These are phyloP conservation scores for Drosophila sturtevanti DNA, from an alignment of 1,140 invertebrate genomes.

Conservation along the genomic window DNA sequence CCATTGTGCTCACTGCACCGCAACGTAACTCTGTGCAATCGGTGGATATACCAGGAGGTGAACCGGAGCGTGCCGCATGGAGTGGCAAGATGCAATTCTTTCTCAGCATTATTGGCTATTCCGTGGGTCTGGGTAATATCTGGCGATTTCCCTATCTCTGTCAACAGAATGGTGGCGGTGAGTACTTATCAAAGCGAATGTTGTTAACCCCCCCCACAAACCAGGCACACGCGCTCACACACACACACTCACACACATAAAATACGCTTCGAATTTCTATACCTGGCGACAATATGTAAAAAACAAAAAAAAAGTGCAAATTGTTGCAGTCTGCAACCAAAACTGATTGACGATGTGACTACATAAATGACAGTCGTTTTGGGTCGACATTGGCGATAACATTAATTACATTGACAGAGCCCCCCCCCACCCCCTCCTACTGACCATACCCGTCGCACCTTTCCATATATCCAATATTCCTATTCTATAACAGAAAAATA, in stretches of 20 bases:
- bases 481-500: conserved; percentile 60
- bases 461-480: no score
- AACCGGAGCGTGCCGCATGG: conserved; percentile 88
- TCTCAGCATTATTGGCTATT: conserved; percentile 94
- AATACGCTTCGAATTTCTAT: conserved; percentile 26
- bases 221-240: no score
- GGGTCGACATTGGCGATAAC: conserved; percentile 45
- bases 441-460: no score
- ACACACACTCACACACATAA: no score
- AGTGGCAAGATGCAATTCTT: conserved; percentile 95
- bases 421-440: not conserved
- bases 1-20: conserved; percentile 85
- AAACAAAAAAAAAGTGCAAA: no score
- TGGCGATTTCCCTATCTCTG: conserved; percentile 98
- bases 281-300: not conserved
- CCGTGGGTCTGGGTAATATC: conserved; percentile 95
- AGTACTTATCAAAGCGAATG: conserved; percentile 81
- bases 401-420: conserved; percentile 33
- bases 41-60: conserved; percentile 79
- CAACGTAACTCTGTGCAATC: conserved; percentile 84
- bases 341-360: not conserved
- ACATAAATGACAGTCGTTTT: not conserved
- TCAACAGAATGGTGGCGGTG: conserved; percentile 97
- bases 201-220: not conserved
- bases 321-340: not conserved